These are phyloP conservation scores for Oligia latruncula DNA, from an alignment of 2,888 invertebrate genomes.

Conservation along the genomic window DNA sequence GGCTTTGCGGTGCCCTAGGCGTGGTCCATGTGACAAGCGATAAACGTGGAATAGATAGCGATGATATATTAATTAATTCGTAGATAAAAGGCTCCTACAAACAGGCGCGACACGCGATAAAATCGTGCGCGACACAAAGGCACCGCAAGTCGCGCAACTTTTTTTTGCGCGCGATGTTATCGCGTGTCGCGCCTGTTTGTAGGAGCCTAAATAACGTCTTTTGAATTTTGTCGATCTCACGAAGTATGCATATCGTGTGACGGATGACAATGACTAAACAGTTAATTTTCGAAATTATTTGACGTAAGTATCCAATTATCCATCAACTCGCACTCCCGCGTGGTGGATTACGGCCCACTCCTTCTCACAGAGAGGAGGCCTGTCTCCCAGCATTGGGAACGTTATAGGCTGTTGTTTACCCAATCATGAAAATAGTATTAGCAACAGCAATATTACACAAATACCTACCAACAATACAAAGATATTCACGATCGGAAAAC, in stretches of 20 bases:
- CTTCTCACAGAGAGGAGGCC: neutral
- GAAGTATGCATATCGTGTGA: neutral
- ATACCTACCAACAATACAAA: neutral
- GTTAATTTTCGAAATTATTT: neutral
- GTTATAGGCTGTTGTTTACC: neutral
- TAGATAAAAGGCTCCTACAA: too few relatives aligned
- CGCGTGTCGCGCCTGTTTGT: too few relatives aligned
- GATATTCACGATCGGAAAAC: neutral
- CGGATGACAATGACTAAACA: neutral
- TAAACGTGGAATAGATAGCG: conserved; percentile 32
- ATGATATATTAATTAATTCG: neutral
- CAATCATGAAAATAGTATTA: neutral
- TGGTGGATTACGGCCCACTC: neutral
- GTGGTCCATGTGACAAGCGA: conserved; percentile 61
- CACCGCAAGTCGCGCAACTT: too few relatives aligned
- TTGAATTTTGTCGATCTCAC: neutral
- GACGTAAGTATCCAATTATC: neutral
- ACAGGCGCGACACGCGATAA: too few relatives aligned
- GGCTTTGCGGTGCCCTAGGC: conserved; percentile 79
- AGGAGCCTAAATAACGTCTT: neutral
- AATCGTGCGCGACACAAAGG: too few relatives aligned
- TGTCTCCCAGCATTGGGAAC: neutral
- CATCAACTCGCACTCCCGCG: neutral
- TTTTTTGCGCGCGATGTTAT: too few relatives aligned
- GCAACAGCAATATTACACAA: neutral